phyloP scores from a whole-genome alignment of 2,888 invertebrate species.

The Cyaniris semiargus region DNA sequence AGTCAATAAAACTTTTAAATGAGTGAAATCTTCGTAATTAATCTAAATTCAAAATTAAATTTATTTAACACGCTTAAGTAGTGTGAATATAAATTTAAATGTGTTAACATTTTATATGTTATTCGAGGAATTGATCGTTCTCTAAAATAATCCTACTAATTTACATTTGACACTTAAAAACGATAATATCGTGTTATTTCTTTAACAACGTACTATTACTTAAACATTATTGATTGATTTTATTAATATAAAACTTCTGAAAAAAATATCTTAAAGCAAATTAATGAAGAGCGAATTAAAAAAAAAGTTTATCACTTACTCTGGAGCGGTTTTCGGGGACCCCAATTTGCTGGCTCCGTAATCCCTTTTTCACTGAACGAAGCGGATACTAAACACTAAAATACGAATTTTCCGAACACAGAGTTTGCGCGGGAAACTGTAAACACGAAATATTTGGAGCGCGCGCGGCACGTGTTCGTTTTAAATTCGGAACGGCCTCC shows the following conservation, averaged over 20 bases:
- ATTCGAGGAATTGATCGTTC: neutral
- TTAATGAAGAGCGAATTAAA: too few relatives aligned
- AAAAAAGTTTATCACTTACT: conserved; percentile 6
- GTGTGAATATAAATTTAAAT: neutral
- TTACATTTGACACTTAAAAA: neutral
- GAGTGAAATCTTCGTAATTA: neutral
- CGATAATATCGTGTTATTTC: neutral
- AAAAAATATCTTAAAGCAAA: too few relatives aligned
- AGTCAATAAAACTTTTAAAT: neutral
- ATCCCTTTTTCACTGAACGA: conserved; percentile 32
- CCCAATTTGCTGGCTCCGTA: conserved; percentile 36
- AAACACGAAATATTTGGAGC: conserved; percentile 57
- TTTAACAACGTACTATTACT: too few relatives aligned
- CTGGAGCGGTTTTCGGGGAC: conserved; percentile 23
- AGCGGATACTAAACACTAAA: neutral
- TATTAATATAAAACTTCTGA: too few relatives aligned
- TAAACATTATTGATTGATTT: too few relatives aligned
- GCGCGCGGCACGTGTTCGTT: conserved; percentile 45
- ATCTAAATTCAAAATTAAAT: neutral
- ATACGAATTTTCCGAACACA: conserved; percentile 39
- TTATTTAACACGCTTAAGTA: neutral
- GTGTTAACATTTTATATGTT: too few relatives aligned
- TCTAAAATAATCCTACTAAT: neutral
- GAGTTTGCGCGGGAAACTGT: conserved; percentile 44
- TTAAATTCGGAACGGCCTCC: conserved; percentile 40